Base-by-base conservation (phyloP, 1,140 invertebrate species). In the Papilio polyxenes region DNA sequence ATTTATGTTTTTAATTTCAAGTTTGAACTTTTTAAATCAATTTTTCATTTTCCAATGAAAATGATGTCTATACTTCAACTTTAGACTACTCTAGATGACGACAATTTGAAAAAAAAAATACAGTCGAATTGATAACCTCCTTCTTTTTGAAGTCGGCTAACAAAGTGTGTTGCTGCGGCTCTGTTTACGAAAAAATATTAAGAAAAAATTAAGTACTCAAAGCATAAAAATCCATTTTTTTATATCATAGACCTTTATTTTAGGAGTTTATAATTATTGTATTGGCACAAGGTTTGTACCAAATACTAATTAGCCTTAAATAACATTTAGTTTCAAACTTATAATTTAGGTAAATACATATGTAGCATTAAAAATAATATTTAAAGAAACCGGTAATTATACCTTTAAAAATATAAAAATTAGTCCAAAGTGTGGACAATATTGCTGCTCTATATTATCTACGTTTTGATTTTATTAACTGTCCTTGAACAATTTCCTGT, bases 401-500 rank as follows among this genome's bases (percentile, higher is more conserved):
- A 72, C 65, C 65, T 72, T 72, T 72, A 72, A 72, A 72, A 72
- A 72, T 72, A 72, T 72, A 72, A 72, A 72, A 62, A 72, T 37
- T 72, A 37, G 65, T 37, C 65, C 40, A 72, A 72, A 72, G 65
- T 17, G 31, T 37, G 65, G 65, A 72, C 23, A 72, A 72, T 37
- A 31, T 72, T 72, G 65, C 65, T 72, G 11, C 11, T 69, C 23
- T 69, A 37, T 37, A 37, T 72, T 15, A 72, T 10, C 23, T 17
- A 40, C 65, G 65, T 37, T 23, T 72, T 72, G 65, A 40, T 72
- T 72, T 72, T 72, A 72, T 37, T 37, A 13, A 37, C 65, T 11
- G 65, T 72, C 65, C 31, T 72, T 72, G 65, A 72, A 15, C 65
- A 37, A 37, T 72, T 72, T 72, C 65, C 65, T 72, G 65, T 72